Conservation (phyloP, 2,888 invertebrate species). For the Andrena camellia region DNA sequence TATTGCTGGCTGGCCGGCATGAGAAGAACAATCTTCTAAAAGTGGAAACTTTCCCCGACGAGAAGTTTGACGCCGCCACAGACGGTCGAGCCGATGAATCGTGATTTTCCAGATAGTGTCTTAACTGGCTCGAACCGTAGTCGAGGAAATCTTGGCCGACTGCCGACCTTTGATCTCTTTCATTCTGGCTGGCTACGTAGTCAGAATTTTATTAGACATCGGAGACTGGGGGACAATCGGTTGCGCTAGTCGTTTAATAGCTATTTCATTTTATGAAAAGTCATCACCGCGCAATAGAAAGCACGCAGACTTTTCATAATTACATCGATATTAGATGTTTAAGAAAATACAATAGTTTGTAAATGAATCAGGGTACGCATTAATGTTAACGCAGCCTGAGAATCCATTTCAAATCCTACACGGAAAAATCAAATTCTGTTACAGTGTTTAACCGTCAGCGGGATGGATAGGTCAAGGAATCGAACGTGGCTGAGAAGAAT, state of each 20-base stretch:
- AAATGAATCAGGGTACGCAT: background rate
- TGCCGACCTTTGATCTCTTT: constrained; percentile 56
- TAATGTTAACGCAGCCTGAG: background rate
- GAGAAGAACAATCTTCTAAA: background rate
- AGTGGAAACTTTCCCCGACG: constrained; percentile 23
- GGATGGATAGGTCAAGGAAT: constrained; percentile 80
- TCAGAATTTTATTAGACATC: constrained; percentile 44
- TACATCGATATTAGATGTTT: no score
- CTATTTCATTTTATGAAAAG: background rate
- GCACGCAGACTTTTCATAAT: no score
- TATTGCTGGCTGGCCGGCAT: constrained; percentile 23
- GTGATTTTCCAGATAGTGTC: constrained; percentile 66
- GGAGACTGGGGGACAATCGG: background rate
- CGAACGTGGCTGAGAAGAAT: constrained; percentile 75
- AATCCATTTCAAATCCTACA: background rate
- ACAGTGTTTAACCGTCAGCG: constrained; percentile 77
- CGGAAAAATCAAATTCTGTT: constrained; percentile 63
- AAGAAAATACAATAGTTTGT: background rate
- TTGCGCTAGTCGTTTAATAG: background rate
- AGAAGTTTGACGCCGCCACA: constrained; percentile 40
- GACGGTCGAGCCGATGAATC: constrained; percentile 61
- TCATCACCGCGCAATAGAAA: no score
- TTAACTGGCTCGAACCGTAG: constrained; percentile 52
- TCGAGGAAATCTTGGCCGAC: constrained; percentile 59
- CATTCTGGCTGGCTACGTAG: constrained; percentile 28